phyloP scores from a whole-genome alignment of 2,797 vertebrate species.

The Coluber constrictor region DNA sequence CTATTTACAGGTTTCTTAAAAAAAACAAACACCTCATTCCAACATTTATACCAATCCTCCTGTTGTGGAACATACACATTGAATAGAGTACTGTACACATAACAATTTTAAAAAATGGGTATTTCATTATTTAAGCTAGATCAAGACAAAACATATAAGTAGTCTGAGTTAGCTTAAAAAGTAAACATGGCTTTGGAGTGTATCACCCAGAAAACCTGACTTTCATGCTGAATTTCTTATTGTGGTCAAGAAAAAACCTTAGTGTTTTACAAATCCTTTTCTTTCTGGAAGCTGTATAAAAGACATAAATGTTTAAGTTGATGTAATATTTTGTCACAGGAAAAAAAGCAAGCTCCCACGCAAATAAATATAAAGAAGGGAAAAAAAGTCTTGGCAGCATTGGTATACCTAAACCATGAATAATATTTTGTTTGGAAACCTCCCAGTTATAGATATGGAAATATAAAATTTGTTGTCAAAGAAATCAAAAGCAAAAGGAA shows the following conservation, averaged over 20 bases:
- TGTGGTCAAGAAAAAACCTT: not conserved
- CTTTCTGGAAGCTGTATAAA: not conserved
- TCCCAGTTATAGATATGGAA: not conserved
- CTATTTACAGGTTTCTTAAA: not conserved
- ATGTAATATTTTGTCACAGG: not conserved
- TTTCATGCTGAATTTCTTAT: not conserved
- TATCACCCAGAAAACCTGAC: not conserved
- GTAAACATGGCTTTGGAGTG: not conserved
- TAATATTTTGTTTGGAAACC: not conserved
- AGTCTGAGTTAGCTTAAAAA: not conserved
- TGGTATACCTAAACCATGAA: not conserved
- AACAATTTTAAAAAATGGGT: not conserved
- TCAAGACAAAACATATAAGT: not conserved
- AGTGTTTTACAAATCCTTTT: not conserved
- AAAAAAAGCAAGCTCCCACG: not conserved
- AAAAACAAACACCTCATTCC: not conserved
- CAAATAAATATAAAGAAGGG: not conserved
- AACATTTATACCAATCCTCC: not conserved
- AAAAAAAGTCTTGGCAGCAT: not conserved
- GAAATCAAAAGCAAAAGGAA: not conserved
- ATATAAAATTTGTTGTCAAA: constrained; percentile 1
- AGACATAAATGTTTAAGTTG: not conserved
- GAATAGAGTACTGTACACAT: not conserved
- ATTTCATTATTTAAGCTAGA: not conserved
- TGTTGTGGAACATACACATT: not conserved